phyloP scores from a whole-genome alignment of 2,113 vertebrate species.

The Albula glossodonta region DNA sequence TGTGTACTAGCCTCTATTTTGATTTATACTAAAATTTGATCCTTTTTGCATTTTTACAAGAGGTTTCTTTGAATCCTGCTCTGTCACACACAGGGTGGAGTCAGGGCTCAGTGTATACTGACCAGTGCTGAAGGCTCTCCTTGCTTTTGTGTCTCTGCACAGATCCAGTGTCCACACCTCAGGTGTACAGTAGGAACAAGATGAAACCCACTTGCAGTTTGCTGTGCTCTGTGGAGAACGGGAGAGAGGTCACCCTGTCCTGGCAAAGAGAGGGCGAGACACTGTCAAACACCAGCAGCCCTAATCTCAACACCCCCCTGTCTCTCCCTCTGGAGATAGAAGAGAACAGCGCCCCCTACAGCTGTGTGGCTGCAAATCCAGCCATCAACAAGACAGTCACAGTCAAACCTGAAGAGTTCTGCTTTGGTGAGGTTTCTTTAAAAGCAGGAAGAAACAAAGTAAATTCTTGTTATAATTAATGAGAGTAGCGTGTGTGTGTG shows the following conservation, averaged over 20 bases:
- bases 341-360: slow-evolving; percentile 9
- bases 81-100: not conserved
- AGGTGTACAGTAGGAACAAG: not conserved
- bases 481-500: too few species aligned
- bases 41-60: too few species aligned
- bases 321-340: slow-evolving; percentile 29
- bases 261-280: slow-evolving; percentile 16
- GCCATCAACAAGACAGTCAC: slow-evolving; percentile 18
- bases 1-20: too few species aligned
- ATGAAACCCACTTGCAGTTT: slow-evolving; percentile 15
- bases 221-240: slow-evolving; percentile 38
- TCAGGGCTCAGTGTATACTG: not conserved
- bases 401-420: slow-evolving; percentile 21
- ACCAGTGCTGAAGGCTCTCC: not conserved
- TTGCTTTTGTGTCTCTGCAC: not conserved
- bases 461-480: too few species aligned
- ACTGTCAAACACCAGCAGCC: slow-evolving; percentile 39
- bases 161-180: not conserved
- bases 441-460: not conserved
- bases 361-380: slow-evolving; percentile 40
- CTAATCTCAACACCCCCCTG: slow-evolving; percentile 23
- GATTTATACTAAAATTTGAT: too few species aligned
- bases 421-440: slow-evolving; percentile 7
- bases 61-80: too few species aligned
- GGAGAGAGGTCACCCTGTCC: slow-evolving; percentile 27